Evolutionary conservation across 2,797 vertebrate genomes (phyloP), one percentile per base, ranked within the genome.

Genomic region (Pseudopleuronectes americanus): DNA sequence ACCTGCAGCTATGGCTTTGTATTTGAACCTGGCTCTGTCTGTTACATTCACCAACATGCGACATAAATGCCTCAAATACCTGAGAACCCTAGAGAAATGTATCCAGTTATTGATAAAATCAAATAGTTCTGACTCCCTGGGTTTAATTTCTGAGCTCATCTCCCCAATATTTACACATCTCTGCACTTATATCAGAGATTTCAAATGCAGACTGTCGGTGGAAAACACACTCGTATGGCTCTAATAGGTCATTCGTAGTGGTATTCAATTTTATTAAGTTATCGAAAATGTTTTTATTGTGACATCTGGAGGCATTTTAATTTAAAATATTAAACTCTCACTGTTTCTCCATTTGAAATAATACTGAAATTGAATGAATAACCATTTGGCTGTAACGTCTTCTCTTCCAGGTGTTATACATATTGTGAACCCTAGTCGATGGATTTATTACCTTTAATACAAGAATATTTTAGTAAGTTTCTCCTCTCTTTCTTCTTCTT

Each of bases 361-460:
- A 45, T 17, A 19, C 12, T n/a, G n/a, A 36, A 57, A 54, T 28
- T 16, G 16, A 28, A 14, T 45, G 54, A 54, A 58, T n/a, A 47
- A 9, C 24, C 53, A 13, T 61, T 71, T 57, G 52, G 74, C 56
- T 19, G 8, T 19, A 19, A 21, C 61, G 38, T 51, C n/a, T 80
- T 84, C 74, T 82, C 79, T 88, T 92, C 56, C 83, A 93, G 92
- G 92, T 92, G 86, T 91, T 80, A 75, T 61, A 82, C 85, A 85
- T 71, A 76, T 85, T 86, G 74, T 85, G 90, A 91, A 77, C 68
- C 79, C 79, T 90, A 87, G 92, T 93, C 90, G 79, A 95, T 94
- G 92, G 92, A 94, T 93, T 93, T 94, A 85, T 90, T 89, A 92
- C 91, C 81, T 80, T 87, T 89, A 88, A 90, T 68, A 86, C 89